Conservation (phyloP, 92 coral and sea anemone genomes). For the Siderastrea radians region DNA sequence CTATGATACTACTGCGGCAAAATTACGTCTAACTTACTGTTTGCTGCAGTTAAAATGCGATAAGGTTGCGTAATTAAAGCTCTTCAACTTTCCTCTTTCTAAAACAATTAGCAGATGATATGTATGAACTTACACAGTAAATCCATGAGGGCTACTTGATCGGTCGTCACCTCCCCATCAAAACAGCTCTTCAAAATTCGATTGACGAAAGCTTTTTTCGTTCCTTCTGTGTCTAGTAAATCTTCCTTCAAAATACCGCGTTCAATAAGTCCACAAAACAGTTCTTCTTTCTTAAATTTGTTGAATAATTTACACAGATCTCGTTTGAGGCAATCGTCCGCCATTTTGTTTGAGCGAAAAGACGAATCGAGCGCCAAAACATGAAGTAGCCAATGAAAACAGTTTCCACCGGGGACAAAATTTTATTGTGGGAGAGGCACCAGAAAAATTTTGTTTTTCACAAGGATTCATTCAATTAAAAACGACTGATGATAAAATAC, state of each 20-base stretch:
- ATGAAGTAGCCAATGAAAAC: constrained; percentile 49
- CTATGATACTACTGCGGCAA: too few species aligned
- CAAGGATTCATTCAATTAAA: neutral
- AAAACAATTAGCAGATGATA: neutral
- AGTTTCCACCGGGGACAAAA: neutral
- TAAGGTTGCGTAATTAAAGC: neutral
- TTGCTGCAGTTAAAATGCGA: neutral
- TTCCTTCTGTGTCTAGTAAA: constrained; percentile 58
- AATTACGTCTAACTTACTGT: neutral
- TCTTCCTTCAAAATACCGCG: constrained; percentile 66
- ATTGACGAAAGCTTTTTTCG: constrained; percentile 71
- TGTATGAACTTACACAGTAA: constrained; percentile 72
- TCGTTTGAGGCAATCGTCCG: constrained; percentile 16
- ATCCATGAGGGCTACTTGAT: constrained; percentile 73
- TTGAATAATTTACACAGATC: constrained; percentile 72
- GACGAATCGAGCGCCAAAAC: constrained; percentile 66
- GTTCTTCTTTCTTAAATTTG: constrained; percentile 86
- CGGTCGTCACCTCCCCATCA: constrained; percentile 56
- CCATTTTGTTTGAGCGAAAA: constrained; percentile 48
- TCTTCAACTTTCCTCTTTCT: neutral
- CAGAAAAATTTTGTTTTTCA: neutral
- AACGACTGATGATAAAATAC: neutral
- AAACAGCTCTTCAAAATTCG: constrained; percentile 61
- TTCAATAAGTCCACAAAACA: constrained; percentile 67
- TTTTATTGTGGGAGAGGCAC: neutral